phyloP scores from a whole-genome alignment of 2,797 vertebrate species.

The Spea hammondii region DNA sequence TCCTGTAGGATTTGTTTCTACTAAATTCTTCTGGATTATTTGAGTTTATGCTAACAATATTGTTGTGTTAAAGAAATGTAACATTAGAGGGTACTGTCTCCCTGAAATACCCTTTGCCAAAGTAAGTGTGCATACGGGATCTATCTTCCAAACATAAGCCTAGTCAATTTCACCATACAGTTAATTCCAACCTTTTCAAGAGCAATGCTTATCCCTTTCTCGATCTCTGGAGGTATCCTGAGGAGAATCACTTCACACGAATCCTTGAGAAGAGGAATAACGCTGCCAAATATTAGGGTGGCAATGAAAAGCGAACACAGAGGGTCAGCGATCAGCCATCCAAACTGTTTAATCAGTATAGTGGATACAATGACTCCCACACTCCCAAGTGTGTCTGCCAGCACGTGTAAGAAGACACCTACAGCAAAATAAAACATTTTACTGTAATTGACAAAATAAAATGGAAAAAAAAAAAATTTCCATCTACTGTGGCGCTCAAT shows the following conservation, averaged over 20 bases:
- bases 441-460: background rate
- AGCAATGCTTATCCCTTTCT: constrained; percentile 85
- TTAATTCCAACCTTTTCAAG: constrained; percentile 84
- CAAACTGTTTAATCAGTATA: constrained; percentile 94
- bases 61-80: too few relatives aligned
- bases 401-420: constrained; percentile 94
- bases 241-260: constrained; percentile 91
- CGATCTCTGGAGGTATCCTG: constrained; percentile 82
- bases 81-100: too few relatives aligned
- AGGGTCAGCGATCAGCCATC: constrained; percentile 95
- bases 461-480: background rate
- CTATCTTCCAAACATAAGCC: too few relatives aligned
- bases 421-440: constrained; percentile 49
- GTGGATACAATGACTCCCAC: constrained; percentile 96
- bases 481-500: background rate
- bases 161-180: too few relatives aligned
- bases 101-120: too few relatives aligned
- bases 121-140: too few relatives aligned
- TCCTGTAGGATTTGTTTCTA: too few relatives aligned
- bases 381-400: constrained; percentile 95
- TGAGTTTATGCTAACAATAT: too few relatives aligned
- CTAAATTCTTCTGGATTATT: too few relatives aligned
- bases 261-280: constrained; percentile 92
- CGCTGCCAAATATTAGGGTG: constrained; percentile 91
- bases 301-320: constrained; percentile 97